Conservation (phyloP, 2,888 invertebrate genomes). For the Acrocyrtus sp. region DNA sequence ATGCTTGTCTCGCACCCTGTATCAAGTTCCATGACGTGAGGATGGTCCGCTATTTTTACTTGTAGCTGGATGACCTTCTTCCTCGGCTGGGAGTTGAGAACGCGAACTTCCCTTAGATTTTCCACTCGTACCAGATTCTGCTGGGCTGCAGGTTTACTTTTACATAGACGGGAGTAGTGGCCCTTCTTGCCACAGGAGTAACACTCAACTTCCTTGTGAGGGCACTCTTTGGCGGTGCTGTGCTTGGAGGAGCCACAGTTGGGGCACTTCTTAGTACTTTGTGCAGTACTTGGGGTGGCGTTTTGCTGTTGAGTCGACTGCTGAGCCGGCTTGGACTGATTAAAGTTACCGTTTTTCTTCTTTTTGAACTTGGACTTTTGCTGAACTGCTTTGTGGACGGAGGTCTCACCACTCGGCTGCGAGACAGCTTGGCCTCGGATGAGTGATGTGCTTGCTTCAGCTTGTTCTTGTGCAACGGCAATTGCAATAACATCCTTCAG, state of each 20-base stretch:
- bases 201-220: conserved; percentile 22
- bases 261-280: not conserved
- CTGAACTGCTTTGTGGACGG: not conserved
- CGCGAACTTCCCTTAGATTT: not conserved
- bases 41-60: not conserved
- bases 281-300: not conserved
- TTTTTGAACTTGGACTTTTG: not conserved
- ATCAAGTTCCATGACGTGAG: conserved; percentile 39
- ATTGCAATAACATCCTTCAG: conserved; percentile 26
- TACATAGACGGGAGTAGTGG: conserved; percentile 25
- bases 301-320: not conserved
- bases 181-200: conserved; percentile 33
- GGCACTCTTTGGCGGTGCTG: conserved; percentile 9
- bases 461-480: conserved; percentile 27
- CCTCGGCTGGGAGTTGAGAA: not conserved
- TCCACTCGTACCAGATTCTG: not conserved
- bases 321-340: not conserved
- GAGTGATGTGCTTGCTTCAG: conserved; percentile 23
- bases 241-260: conserved; percentile 20
- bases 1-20: conserved; percentile 38
- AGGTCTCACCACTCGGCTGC: not conserved
- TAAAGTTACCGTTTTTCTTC: not conserved
- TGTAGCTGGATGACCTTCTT: not conserved
- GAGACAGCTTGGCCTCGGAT: conserved; percentile 15
- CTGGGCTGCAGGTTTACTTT: too few relatives aligned